phyloP scores from a whole-genome alignment of 2,888 invertebrate species.

The Pollenia amentaria region DNA sequence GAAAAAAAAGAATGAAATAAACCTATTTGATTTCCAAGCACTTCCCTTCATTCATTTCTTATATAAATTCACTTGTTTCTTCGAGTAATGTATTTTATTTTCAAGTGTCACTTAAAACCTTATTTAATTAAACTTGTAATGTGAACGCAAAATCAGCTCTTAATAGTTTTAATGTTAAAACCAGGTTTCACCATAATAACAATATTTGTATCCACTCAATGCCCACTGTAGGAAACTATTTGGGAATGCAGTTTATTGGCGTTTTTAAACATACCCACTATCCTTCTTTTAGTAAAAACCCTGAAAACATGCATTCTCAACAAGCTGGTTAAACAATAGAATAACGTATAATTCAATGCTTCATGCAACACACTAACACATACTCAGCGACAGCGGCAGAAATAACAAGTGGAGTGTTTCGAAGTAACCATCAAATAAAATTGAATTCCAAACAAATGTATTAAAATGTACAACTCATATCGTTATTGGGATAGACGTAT shows the following conservation, averaged over 20 bases:
- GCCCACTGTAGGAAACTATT: slow-evolving; percentile 42
- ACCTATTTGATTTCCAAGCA: no score
- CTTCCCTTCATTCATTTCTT: no score
- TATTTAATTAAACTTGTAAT: no score
- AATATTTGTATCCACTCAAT: no score
- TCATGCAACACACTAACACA: slow-evolving; percentile 23
- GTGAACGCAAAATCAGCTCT: no score
- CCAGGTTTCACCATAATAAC: no score
- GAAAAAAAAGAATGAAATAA: no score
- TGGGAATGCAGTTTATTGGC: slow-evolving; percentile 48
- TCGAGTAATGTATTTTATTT: no score
- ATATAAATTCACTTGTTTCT: no score
- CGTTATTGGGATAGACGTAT: neutral
- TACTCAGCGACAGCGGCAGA: slow-evolving; percentile 1
- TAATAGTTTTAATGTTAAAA: no score
- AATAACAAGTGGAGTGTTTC: slow-evolving; percentile 59
- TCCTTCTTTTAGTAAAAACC: slow-evolving; percentile 31
- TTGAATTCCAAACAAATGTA: slow-evolving; percentile 56
- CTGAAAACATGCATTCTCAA: slow-evolving; percentile 66
- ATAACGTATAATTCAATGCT: slow-evolving; percentile 55
- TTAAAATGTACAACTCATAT: neutral
- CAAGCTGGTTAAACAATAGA: slow-evolving; percentile 64
- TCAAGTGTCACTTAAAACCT: no score
- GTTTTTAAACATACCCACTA: neutral
- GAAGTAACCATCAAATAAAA: slow-evolving; percentile 66